Percentiles rank a stretch among this genome's conserved stretches.
phyloP scores from a whole-genome alignment of 2,113 vertebrate genomes.

The Podarcis cretensis region DNA sequence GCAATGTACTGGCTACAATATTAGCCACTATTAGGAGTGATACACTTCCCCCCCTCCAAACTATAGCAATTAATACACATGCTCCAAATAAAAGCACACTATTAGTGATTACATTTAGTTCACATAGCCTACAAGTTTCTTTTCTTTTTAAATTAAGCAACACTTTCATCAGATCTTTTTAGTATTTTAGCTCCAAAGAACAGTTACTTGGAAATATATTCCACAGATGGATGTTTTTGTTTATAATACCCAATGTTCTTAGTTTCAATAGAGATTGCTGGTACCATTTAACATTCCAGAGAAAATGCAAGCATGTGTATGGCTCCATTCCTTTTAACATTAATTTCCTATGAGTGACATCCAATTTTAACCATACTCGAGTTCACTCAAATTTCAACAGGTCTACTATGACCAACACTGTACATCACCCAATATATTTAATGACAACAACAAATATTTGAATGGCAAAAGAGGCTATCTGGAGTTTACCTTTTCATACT shows the following conservation, averaged over 20 bases:
- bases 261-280: too few relatives aligned
- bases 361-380: too few relatives aligned
- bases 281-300: background rate
- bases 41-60: background rate
- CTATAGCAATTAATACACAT: background rate
- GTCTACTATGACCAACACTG: too few relatives aligned
- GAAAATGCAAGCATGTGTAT: background rate
- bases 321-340: background rate
- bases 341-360: too few relatives aligned
- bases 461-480: background rate
- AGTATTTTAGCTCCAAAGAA: background rate
- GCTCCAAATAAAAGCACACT: background rate
- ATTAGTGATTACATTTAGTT: background rate
- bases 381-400: too few relatives aligned
- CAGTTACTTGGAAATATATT: background rate
- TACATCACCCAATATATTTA: background rate
- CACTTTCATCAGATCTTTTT: background rate
- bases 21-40: background rate
- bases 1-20: background rate
- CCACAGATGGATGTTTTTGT: background rate
- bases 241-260: background rate
- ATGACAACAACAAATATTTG: background rate
- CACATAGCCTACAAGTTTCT: background rate
- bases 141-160: background rate
- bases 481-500: constrained; percentile 91